Conservation (phyloP, 2,113 vertebrate species). For the Tapirus terrestris region DNA sequence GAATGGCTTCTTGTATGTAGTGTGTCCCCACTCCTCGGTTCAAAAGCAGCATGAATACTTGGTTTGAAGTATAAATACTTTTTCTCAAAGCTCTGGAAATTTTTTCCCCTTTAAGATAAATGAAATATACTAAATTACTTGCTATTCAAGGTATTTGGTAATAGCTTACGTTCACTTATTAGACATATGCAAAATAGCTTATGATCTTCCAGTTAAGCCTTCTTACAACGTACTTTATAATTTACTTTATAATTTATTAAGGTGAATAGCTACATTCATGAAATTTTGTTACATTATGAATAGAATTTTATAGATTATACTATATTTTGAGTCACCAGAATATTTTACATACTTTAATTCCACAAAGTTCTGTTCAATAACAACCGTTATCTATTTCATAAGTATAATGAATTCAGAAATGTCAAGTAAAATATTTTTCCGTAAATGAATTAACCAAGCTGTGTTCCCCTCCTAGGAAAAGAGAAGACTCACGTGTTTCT, state of each 20-base stretch:
- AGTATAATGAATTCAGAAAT: neutral
- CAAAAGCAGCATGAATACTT: constrained; percentile 1
- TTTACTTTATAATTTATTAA: constrained; percentile 1
- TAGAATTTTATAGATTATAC: neutral
- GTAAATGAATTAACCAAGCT: neutral
- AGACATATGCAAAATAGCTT: neutral
- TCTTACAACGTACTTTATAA: neutral
- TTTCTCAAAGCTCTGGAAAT: neutral
- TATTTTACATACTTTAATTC: neutral
- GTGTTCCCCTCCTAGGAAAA: neutral
- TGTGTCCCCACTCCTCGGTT: neutral
- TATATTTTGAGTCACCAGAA: neutral
- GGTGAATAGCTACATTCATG: neutral
- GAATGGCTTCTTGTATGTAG: neutral
- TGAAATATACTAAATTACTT: neutral
- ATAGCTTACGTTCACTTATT: neutral
- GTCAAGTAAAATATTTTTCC: neutral
- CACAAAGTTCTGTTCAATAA: neutral
- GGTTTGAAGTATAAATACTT: neutral
- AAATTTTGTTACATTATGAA: neutral
- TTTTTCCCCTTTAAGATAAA: neutral
- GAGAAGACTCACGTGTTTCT: neutral
- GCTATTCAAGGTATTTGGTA: neutral
- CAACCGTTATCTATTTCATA: neutral
- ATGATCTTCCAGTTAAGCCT: neutral